These are phyloP conservation scores for Apostichopus japonicus DNA, from an alignment of 35 echinoderm and acorn worm genomes.

Conservation along the genomic window DNA sequence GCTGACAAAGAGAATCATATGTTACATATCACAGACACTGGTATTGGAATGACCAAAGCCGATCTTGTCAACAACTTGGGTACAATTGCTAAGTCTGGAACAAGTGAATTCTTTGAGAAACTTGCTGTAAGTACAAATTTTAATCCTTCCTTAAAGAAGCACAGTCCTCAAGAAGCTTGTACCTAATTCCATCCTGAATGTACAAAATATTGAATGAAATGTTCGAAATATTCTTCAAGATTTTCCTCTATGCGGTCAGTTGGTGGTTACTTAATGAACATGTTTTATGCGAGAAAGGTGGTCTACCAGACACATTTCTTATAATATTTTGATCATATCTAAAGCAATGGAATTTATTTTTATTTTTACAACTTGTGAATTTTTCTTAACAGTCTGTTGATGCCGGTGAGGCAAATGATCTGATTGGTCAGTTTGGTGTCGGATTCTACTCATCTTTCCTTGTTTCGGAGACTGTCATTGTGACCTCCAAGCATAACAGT, in stretches of 20 bases:
- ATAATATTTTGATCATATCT: too few species aligned
- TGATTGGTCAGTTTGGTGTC: constrained; percentile 99
- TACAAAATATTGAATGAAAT: too few species aligned
- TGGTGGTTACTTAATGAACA: too few species aligned
- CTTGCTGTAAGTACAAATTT: constrained; percentile 80
- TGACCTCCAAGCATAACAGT: constrained; percentile 93
- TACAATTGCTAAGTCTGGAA: constrained; percentile 98
- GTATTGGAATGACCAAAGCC: constrained; percentile 94
- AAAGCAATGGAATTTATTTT: too few species aligned
- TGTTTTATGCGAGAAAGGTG: too few species aligned
- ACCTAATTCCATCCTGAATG: too few species aligned
- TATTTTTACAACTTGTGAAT: too few species aligned
- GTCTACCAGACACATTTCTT: too few species aligned
- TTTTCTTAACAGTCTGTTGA: constrained; percentile 59
- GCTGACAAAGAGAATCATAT: constrained; percentile 99
- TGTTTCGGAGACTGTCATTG: constrained; percentile 90
- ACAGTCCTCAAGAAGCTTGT: too few species aligned
- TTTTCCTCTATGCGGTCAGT: too few species aligned
- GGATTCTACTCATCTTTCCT: constrained; percentile 99
- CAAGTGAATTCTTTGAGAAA: constrained; percentile 99
- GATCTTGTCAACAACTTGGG: constrained; percentile 95
- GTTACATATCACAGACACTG: constrained; percentile 95
- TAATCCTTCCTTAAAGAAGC: too few species aligned
- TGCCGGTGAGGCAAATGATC: constrained; percentile 78
- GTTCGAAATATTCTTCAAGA: too few species aligned